Evolutionary conservation across 2,113 vertebrate genomes (phyloP).

Genomic region (Romanogobio albipinnatus): DNA sequence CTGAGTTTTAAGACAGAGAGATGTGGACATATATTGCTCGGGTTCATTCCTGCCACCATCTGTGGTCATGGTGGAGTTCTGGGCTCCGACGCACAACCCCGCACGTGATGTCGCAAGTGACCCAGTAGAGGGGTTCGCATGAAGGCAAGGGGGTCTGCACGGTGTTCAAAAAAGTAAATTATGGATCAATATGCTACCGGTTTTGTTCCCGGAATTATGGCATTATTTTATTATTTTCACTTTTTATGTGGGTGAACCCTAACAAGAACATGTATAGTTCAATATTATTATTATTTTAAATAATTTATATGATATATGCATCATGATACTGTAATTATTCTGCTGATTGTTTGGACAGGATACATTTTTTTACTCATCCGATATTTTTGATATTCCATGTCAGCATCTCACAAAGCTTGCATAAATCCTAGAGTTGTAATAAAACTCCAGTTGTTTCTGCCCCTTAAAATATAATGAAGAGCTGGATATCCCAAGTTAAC

Average conservation of each 20-base stretch:
- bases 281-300: no score
- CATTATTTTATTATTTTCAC: neutral
- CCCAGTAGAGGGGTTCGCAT: neutral
- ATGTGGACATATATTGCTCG: constrained; percentile 25
- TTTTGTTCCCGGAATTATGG: neutral
- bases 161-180: neutral
- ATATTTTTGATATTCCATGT: neutral
- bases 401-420: neutral
- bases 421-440: neutral
- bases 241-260: no score
- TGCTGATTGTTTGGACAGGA: neutral
- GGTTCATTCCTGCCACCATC: neutral
- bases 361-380: neutral
- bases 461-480: constrained; percentile 1
- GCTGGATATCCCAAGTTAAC: neutral
- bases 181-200: neutral
- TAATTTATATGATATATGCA: no score
- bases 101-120: neutral
- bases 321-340: no score
- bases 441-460: neutral
- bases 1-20: constrained; percentile 21
- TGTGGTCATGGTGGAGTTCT: neutral
- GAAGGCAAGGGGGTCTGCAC: neutral
- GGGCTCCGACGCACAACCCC: neutral
- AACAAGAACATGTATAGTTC: no score